phyloP scores from a whole-genome alignment of 2,113 vertebrate genomes.

The Alethe castanea region DNA sequence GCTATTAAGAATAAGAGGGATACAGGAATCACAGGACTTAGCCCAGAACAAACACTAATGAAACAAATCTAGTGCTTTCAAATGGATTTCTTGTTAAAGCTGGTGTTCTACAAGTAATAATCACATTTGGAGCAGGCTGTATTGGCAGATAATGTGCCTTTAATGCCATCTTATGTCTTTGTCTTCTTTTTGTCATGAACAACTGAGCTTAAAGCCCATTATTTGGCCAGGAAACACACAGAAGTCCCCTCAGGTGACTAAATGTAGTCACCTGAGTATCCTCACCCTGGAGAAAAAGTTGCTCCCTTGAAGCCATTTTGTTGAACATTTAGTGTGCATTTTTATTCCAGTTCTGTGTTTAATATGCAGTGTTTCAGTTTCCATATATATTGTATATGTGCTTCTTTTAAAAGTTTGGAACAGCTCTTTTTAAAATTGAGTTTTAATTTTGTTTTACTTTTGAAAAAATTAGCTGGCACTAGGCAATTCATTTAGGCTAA shows the following conservation, averaged over 20 bases:
- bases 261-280: background rate
- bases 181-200: background rate
- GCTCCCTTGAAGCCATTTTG: background rate
- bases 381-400: background rate
- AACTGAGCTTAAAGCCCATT: conserved; percentile 33
- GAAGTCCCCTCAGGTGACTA: background rate
- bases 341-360: background rate
- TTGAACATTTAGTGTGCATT: background rate
- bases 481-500: background rate
- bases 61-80: conserved; percentile 34
- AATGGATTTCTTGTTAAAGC: conserved; percentile 35
- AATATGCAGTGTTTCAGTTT: background rate
- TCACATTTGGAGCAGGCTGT: conserved; percentile 11
- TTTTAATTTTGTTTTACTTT: background rate
- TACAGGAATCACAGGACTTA: background rate
- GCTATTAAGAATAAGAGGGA: background rate
- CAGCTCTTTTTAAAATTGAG: background rate
- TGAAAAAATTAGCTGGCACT: background rate
- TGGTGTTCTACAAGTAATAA: conserved; percentile 36
- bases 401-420: background rate
- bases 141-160: conserved; percentile 38
- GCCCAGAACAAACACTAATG: background rate
- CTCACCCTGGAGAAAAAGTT: background rate
- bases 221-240: conserved; percentile 29
- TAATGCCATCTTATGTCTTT: conserved; percentile 12